These are phyloP conservation scores for Varanus salvator DNA, from an alignment of 2,113 vertebrate genomes.

Conservation along the genomic window DNA sequence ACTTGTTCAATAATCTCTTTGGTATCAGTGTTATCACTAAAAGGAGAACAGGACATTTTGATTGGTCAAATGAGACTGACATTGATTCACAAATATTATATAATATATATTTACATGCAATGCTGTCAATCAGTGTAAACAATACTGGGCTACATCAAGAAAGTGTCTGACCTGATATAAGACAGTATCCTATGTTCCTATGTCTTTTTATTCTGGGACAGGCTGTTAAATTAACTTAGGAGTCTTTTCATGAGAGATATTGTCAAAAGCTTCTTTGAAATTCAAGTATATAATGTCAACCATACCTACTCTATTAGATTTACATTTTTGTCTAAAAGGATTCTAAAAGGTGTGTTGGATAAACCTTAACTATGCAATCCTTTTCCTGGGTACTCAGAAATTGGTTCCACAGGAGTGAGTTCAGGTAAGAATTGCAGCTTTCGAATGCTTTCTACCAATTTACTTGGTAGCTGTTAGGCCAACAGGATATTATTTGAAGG, in stretches of 20 bases:
- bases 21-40: background rate
- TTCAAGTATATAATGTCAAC: background rate
- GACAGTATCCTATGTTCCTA: background rate
- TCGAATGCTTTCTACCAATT: background rate
- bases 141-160: background rate
- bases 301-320: background rate
- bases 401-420: background rate
- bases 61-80: background rate
- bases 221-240: background rate
- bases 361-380: background rate
- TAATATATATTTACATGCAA: background rate
- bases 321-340: background rate
- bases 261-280: background rate
- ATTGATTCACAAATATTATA: background rate
- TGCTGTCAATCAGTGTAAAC: background rate
- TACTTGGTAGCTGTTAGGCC: background rate
- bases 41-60: background rate
- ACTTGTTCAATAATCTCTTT: constrained; percentile 10
- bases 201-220: background rate
- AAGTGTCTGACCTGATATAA: background rate
- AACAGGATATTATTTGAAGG: background rate
- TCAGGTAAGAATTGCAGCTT: background rate
- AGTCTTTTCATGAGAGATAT: background rate
- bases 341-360: background rate
- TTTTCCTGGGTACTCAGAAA: background rate